phyloP scores from a whole-genome alignment of 2,113 vertebrate species.

The Camelus dromedarius region DNA sequence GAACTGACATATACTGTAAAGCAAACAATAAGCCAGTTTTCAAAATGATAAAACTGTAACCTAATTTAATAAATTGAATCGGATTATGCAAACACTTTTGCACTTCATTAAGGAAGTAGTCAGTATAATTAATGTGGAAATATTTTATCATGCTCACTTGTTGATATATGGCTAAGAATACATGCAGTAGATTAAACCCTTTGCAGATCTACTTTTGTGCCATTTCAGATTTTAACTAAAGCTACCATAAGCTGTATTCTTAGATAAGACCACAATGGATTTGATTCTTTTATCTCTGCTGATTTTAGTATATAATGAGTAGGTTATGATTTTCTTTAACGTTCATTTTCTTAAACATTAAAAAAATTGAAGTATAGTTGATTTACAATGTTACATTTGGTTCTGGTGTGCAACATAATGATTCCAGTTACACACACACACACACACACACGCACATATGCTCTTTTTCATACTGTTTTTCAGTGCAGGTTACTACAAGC shows the following conservation, averaged over 20 bases:
- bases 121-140: constrained; percentile 79
- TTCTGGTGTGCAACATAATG: too few relatives aligned
- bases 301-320: constrained; percentile 8
- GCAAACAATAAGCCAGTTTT: constrained; percentile 77
- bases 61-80: constrained; percentile 80
- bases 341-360: background rate
- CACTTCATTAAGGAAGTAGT: constrained; percentile 81
- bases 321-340: constrained; percentile 33
- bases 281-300: constrained; percentile 40
- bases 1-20: constrained; percentile 65
- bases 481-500: too few relatives aligned
- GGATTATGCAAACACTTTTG: constrained; percentile 80
- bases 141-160: constrained; percentile 74
- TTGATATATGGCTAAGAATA: constrained; percentile 74
- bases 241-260: constrained; percentile 33
- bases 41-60: constrained; percentile 77
- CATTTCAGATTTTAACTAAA: constrained; percentile 75
- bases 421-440: too few relatives aligned
- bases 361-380: too few relatives aligned
- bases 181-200: constrained; percentile 62
- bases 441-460: too few relatives aligned
- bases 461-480: too few relatives aligned
- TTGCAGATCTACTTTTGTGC: constrained; percentile 70
- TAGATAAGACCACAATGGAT: background rate
- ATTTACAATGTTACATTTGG: too few relatives aligned